Conservation (phyloP, 1,140 invertebrate species). For the Drosophila arizonae region DNA sequence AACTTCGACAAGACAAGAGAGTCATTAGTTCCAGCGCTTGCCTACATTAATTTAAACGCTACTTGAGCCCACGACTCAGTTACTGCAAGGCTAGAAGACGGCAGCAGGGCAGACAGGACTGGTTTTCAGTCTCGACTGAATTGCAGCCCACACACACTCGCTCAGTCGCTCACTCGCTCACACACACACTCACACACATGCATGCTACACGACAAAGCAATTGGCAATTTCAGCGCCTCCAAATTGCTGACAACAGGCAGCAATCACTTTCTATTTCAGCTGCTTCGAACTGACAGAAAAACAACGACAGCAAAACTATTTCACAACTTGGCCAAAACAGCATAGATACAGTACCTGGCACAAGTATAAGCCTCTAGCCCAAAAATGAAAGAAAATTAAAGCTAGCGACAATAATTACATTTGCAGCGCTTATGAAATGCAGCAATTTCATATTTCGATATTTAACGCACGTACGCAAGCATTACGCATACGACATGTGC, state of each 20-base stretch:
- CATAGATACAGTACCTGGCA: slow-evolving; percentile 4
- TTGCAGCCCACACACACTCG: slow-evolving; percentile 22
- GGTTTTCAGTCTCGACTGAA: background rate
- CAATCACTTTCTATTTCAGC: slow-evolving; percentile 77
- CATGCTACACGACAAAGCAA: slow-evolving; percentile 20
- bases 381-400: slow-evolving; percentile 20
- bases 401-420: slow-evolving; percentile 72
- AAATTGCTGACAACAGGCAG: slow-evolving; percentile 62
- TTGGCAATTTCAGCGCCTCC: slow-evolving; percentile 71
- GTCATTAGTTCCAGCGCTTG: slow-evolving; percentile 78
- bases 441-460: slow-evolving; percentile 55
- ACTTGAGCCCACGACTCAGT: slow-evolving; percentile 52
- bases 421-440: slow-evolving; percentile 63
- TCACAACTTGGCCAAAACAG: slow-evolving; percentile 30
- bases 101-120: slow-evolving; percentile 20
- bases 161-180: background rate
- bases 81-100: too few species aligned
- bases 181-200: background rate
- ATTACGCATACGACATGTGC: slow-evolving; percentile 65
- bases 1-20: slow-evolving; percentile 50
- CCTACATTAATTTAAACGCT: slow-evolving; percentile 74
- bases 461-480: slow-evolving; percentile 63
- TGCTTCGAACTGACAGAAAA: background rate
- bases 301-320: slow-evolving; percentile 24
- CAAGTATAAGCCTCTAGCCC: background rate